Conservation (phyloP, 2,113 vertebrate genomes). For the Cathartes aura region DNA sequence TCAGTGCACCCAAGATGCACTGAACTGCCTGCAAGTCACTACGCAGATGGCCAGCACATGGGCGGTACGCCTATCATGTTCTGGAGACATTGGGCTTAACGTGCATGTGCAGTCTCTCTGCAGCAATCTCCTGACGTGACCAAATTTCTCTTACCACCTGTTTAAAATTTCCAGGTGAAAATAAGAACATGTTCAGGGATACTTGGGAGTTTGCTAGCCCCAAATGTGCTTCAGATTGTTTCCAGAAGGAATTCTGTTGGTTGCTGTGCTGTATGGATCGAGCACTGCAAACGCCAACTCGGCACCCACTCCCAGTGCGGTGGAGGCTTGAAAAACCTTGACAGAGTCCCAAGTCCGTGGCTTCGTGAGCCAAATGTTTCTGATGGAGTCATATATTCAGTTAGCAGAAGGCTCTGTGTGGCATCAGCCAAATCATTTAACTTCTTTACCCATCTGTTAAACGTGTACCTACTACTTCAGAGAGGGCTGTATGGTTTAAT, state of each 20-base stretch:
- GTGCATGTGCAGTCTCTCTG: background rate
- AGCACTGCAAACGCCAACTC: background rate
- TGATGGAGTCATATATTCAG: background rate
- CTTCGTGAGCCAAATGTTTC: background rate
- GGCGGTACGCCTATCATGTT: accelerated
- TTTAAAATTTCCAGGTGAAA: background rate
- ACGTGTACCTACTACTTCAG: background rate
- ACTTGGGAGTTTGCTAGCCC: background rate
- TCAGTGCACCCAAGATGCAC: background rate
- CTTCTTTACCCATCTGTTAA: constrained; percentile 34
- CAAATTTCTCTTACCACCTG: background rate
- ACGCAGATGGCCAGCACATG: background rate
- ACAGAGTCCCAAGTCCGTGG: background rate
- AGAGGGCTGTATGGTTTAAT: background rate
- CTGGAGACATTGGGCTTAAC: background rate
- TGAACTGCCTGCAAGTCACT: background rate
- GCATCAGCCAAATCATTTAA: constrained; percentile 26
- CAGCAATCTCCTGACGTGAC: background rate
- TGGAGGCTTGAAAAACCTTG: background rate
- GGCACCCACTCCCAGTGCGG: background rate
- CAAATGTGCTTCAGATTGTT: background rate
- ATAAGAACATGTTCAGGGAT: background rate
- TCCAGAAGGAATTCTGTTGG: background rate
- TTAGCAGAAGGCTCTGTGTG: constrained; percentile 3
- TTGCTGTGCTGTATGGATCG: background rate